Evolutionary conservation across 2,888 invertebrate genomes (phyloP).

Genomic region (Nymphalis c-album): DNA sequence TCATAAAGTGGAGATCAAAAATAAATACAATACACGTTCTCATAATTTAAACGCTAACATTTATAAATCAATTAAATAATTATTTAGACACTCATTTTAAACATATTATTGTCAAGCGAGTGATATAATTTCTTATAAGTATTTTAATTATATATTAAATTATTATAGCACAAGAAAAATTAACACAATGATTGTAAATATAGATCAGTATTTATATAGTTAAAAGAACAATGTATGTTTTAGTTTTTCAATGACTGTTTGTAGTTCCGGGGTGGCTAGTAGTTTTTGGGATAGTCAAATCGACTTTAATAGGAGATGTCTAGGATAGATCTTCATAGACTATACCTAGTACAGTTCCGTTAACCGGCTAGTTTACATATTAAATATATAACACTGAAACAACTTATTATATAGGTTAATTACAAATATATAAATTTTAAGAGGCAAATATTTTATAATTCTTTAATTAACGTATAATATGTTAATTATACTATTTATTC

Average conservation of each 20-base stretch:
- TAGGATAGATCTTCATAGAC: too few species aligned
- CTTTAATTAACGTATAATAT: neutral
- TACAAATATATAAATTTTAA: neutral
- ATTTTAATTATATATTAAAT: neutral
- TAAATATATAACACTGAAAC: neutral
- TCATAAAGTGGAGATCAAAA: constrained; percentile 11
- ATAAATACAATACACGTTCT: neutral
- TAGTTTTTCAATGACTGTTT: too few species aligned
- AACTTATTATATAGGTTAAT: neutral
- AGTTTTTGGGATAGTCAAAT: too few species aligned
- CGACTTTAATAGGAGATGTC: too few species aligned
- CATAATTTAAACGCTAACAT: neutral
- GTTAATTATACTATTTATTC: too few species aligned
- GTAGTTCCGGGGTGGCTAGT: too few species aligned
- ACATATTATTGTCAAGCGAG: constrained; percentile 39
- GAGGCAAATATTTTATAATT: neutral
- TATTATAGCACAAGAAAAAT: neutral
- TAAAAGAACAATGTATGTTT: too few species aligned
- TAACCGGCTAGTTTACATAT: neutral
- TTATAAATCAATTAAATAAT: neutral
- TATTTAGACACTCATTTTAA: constrained; percentile 8
- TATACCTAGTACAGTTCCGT: too few species aligned
- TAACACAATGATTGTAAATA: neutral
- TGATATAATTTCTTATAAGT: constrained; percentile 23
- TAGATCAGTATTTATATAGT: too few species aligned